Base-by-base conservation (phyloP, 1,140 invertebrate genomes). In the Nomia melanderi region DNA sequence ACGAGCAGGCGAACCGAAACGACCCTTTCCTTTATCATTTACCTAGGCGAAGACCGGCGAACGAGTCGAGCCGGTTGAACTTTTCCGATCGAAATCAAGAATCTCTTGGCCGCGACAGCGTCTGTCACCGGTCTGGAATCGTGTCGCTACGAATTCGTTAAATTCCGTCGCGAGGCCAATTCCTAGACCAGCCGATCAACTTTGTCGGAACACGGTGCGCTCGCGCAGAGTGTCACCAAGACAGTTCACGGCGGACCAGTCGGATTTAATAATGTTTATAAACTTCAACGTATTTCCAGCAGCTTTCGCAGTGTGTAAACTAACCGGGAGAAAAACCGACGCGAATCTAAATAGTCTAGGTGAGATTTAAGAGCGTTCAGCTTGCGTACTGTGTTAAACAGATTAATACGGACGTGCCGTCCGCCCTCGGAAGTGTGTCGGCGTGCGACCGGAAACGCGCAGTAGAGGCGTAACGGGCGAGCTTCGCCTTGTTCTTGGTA, bases 241-340 rank as follows among this genome's bases (percentile, higher is more conserved):
- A 70, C 71, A 75, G 76, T 59, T 20, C 39, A 73, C 79, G 27
- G 66, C 78, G 77, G 79, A 80, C 65, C 73, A 83, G 66, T 54
- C 41, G n/a, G 41, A n/a, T 81, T 84, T 78, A 84, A 69, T 62
- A 80, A 85, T 82, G 78, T 87, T 88, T 88, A 80, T 86, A 88
- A 85, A 88, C 67, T 87, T 75, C 75, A 87, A 79, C 78, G 86
- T 87, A 90, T 86, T 86, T 85, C 78, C 85, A 84, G 81, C 78
- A 82, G 87, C 84, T 88, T 88, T 90, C 80, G 87, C 86, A 87
- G 69, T 82, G 77, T 86, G 77, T 81, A 80, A 86, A 79, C 82
- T 76, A 86, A 87, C 63, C 62, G 76, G 53, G 27, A 56, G 31
- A 60, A 59, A 77, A 84, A 77, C 74, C 76, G 66, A 78, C 73